Percentiles rank a stretch among this genome's conserved stretches.
Conservation (phyloP, 2,113 vertebrate genomes). For the Lepus timidus region DNA sequence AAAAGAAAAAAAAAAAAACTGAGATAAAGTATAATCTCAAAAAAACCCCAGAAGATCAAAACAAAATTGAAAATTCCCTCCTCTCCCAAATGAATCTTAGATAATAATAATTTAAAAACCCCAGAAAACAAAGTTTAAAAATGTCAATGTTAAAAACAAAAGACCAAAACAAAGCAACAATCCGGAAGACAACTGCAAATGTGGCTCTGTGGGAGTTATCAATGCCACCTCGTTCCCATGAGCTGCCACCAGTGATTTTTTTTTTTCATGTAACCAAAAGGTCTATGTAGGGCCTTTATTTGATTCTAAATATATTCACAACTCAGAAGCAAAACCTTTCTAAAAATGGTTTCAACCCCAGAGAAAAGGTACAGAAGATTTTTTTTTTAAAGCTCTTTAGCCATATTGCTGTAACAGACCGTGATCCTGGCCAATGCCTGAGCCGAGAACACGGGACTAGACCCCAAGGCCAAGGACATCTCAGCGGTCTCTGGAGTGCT, state of each 20-base stretch:
- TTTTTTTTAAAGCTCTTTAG: constrained; percentile 52
- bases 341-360: constrained; percentile 55
- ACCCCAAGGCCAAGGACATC: neutral
- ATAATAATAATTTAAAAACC: neutral
- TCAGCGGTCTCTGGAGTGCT: neutral
- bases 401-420: neutral
- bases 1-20: no score
- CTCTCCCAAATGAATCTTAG: neutral
- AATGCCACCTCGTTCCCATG: neutral
- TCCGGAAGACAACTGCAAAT: neutral
- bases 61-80: constrained; percentile 44
- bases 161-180: neutral
- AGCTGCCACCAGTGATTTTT: neutral
- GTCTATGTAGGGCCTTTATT: neutral
- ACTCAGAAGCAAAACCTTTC: constrained; percentile 49
- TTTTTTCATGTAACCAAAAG: constrained; percentile 18
- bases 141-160: neutral
- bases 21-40: neutral
- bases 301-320: constrained; percentile 66
- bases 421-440: neutral
- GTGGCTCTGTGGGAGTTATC: neutral
- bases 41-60: neutral
- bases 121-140: neutral
- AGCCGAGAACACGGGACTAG: neutral
- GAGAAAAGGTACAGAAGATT: constrained; percentile 38